Evolutionary conservation across 2,113 vertebrate species (phyloP).

Genomic region (Piaya cayana): DNA sequence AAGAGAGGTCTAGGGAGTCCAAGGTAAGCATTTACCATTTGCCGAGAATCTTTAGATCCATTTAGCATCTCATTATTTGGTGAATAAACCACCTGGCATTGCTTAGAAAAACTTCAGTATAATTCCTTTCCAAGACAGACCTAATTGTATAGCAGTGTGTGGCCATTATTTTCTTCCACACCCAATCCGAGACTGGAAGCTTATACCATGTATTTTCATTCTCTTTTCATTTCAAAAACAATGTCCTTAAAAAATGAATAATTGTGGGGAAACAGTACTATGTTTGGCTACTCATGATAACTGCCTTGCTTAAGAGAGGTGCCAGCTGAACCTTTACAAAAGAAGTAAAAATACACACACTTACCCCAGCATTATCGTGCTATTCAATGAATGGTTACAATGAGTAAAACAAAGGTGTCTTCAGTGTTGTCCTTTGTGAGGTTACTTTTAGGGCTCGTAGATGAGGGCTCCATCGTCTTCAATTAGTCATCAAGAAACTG

Average conservation of each 20-base stretch:
- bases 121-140: neutral
- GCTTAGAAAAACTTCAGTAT: neutral
- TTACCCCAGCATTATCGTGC: neutral
- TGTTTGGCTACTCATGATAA: neutral
- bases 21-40: slow-evolving; percentile 26
- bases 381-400: neutral
- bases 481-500: neutral
- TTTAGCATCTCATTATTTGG: slow-evolving; percentile 59
- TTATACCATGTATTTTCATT: neutral
- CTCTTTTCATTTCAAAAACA: neutral
- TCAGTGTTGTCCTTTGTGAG: neutral
- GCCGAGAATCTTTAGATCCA: slow-evolving; percentile 27
- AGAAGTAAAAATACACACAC: neutral
- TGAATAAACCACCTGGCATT: slow-evolving; percentile 17
- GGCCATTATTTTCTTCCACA: neutral
- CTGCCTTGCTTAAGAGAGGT: neutral
- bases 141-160: neutral
- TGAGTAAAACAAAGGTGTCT: neutral
- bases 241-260: neutral
- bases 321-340: neutral
- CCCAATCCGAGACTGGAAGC: neutral
- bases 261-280: neutral
- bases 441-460: neutral
- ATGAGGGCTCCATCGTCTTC: neutral
- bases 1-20: neutral